Conservation (phyloP, 23 tunicate genomes). For the Aplidium turbinatum region DNA sequence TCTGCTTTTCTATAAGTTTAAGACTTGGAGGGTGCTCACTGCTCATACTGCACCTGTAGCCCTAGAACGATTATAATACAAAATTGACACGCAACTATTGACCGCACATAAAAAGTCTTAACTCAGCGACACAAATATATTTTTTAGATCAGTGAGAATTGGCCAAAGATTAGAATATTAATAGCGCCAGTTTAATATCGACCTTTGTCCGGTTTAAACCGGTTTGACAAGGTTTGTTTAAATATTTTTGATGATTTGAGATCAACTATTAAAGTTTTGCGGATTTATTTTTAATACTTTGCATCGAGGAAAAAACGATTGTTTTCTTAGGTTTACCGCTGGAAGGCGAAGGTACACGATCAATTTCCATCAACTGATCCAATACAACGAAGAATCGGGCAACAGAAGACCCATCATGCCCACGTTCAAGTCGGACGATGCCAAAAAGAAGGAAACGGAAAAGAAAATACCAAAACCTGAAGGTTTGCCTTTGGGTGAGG, state of each 20-base stretch:
- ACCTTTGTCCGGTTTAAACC: no score
- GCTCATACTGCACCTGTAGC: no score
- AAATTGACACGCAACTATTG: no score
- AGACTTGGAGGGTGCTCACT: no score
- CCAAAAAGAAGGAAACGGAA: constrained; percentile 1
- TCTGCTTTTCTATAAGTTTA: no score
- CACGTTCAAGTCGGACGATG: constrained; percentile 38
- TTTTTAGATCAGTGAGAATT: no score
- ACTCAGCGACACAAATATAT: no score
- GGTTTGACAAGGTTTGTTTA: not conserved
- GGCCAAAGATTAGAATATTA: no score
- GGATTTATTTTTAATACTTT: not conserved
- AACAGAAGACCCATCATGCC: constrained; percentile 93
- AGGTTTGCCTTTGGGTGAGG: no score
- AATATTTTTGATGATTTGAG: not conserved
- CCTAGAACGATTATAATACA: no score
- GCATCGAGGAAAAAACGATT: not conserved
- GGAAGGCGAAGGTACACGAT: constrained; percentile 87
- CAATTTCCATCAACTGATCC: constrained; percentile 83
- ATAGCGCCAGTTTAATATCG: no score
- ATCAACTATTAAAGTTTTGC: not conserved
- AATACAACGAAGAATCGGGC: constrained; percentile 93
- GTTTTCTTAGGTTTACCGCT: constrained; percentile 67
- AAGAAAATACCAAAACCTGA: not conserved
- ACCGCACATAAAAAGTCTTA: no score